A percentile compares a stretch with the other conserved stretches of the same genome.
Evolutionary conservation across 2,797 vertebrate genomes (phyloP).

Genomic region (Syndactyla subalaris): DNA sequence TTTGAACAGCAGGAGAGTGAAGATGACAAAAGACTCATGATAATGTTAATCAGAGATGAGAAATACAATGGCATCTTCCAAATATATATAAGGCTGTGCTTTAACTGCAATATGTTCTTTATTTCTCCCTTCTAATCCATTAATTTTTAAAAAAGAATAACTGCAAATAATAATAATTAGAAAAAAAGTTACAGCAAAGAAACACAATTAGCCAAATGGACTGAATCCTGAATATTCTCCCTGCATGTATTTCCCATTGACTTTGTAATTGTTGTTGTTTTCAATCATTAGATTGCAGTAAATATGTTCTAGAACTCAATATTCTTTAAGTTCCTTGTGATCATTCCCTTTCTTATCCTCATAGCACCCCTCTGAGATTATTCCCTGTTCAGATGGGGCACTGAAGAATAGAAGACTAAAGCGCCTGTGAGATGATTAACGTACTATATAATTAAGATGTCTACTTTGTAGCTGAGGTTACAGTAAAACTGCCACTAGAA

Average conservation of each 20-base stretch:
- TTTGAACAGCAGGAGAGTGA: not conserved
- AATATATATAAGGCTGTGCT: not conserved
- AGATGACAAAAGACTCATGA: not conserved
- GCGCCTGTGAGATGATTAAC: not conserved
- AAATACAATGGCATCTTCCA: not conserved
- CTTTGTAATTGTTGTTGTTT: not conserved
- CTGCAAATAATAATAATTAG: not conserved
- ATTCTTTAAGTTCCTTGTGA: not conserved
- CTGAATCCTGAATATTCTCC: not conserved
- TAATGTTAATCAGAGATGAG: not conserved
- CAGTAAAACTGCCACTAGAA: not conserved
- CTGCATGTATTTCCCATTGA: not conserved
- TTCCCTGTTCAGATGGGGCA: not conserved
- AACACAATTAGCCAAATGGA: not conserved
- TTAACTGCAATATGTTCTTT: not conserved
- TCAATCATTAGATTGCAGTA: not conserved
- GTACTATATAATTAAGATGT: not conserved
- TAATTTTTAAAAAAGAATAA: not conserved
- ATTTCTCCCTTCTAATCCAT: not conserved
- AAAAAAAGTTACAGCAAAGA: not conserved
- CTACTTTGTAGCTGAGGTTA: not conserved
- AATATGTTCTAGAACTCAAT: not conserved
- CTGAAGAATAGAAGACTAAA: not conserved
- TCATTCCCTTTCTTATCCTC: not conserved
- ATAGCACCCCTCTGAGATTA: not conserved